Evolutionary conservation across 1,140 invertebrate genomes (phyloP), one percentile per base, ranked within the genome.

Genomic region (Xylocopa sonorina): DNA sequence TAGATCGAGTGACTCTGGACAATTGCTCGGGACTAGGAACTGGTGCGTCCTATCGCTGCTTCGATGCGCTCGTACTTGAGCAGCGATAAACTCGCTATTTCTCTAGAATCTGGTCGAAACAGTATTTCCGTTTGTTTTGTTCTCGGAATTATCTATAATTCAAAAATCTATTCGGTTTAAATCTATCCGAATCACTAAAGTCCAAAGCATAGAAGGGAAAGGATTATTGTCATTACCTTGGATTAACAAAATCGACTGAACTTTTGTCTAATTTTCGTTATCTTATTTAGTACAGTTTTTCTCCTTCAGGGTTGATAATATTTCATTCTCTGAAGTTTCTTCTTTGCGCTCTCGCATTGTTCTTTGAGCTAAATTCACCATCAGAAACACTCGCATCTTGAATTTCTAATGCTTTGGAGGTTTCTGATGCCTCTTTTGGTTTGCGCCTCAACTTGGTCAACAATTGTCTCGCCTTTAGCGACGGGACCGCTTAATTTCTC

Each of bases 31-130:
- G 34, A 9, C 41, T 82, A n/a, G 87, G 86, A 34, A 89, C 67
- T 14, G 89, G 87, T 5, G 88, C 88, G 32, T 89, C 89, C 0
- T 84, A 84, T 14, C 87, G 69, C 3, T 75, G 78, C 76, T 66
- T 86, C 14, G 48, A 1, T 7, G 34, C 58, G 7, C n/a, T 48
- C 34, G 43, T 57, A 43, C 79, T 81, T 38, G 50, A n/a, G n/a
- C 50, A 72, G 27, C 57, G 0, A 32, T 12, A 3, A 48, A 63
- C n/a, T 72, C 77, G 3, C n/a, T 73, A 21, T 14, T 46, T 34
- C 21, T 78, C 21, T 73, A 73, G 10, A 58, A 62, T n/a, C 69
- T 73, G 0, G 77, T 58, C 12, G 43, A 38, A 14, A 27, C 16
- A 24, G 60, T 1, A 16, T 29, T 5, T 41, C 41, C 6, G 14